Evolutionary conservation across 2,797 vertebrate genomes (phyloP), one percentile per base, ranked within the genome.

Genomic region (Pelochelys cantorii): DNA sequence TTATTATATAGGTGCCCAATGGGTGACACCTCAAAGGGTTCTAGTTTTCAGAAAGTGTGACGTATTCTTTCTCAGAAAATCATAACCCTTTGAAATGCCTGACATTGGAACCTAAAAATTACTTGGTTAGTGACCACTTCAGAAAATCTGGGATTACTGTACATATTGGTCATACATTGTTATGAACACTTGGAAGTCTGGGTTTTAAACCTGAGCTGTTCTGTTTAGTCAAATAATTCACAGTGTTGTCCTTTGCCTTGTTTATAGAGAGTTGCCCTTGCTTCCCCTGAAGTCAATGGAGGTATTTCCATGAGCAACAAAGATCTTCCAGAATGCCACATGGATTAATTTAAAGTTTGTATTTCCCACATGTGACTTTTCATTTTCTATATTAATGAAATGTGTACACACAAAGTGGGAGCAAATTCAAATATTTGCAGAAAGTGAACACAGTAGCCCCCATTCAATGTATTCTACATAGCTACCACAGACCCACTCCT

Each of bases 1-100:
- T 65, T 31, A n/a, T 65, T 65, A 65, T 18, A 42, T 23, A 25
- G 20, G 71, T 74, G 2, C 68, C 86, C 55, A 75, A 81, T 84
- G 54, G 77, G 53, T 85, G n/a, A 90, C 77, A 88, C 85, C 27
- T 86, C 57, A 29, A 55, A 91, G 83, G 2, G 2, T 89, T 86
- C 78, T 79, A n/a, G 62, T 88, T 92, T 91, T 78, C 54, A 87
- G 54, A n/a, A 90, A 87, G 1, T 2, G 17, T 1, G 82, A 15
- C 90, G 88, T 79, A 23, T 5, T 27, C 37, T 25, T 22, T 29
- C 62, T 74, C 37, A 12, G 37, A 42, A 48, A 42, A 74, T 74
- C 37, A 74, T 3, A 74, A 22, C 12, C 71, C 11, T 42, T 42
- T 74, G 4, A 74, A 48, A 42, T 23, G 22, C 11, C 23, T 74